Evolutionary conservation across 2,888 invertebrate species (phyloP), one percentile per base, ranked within the genome.

Genomic region (Imbricaverruca yamaguchii): DNA sequence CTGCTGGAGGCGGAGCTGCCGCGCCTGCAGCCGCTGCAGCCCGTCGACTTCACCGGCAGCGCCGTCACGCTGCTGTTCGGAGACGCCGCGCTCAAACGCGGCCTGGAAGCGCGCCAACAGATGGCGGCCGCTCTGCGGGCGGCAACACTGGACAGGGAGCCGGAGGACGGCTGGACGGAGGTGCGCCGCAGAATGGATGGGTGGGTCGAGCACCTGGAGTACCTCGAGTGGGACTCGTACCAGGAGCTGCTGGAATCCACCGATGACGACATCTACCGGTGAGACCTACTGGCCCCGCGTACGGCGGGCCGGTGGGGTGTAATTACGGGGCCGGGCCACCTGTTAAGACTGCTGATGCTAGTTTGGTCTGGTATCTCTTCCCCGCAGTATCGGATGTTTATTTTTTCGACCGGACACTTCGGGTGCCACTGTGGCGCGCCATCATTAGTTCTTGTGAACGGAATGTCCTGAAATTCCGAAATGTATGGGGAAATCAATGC

Each of bases 191-290:
- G 67, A 8, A 10, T 67, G 25, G 67, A 67, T 25, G 67, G 25
- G 9, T 67, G 67, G 67, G 11, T 25, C 11, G 67, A 67, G 67
- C 67, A 67, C 67, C n/a, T 67, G 12, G 67, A 67, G 67, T 67
- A 67, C 67, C 25, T 67, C 4, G 67, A 67, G 25, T 67, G 67
- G 67, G 67, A 23, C 25, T 67, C 67, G 25, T 67, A 67, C 67
- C 25, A 23, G 12, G 67, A 67, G 67, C 67, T 67, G 67, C 67
- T 67, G 25, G 67, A 67, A 25, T 67, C 67, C 12, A 11, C 67
- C 67, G 67, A 67, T 25, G 67, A 67, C 13, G 67, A 67, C 25
- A 25, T 67, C 67, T 67, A 67, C 67, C 25, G 67, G 67, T 67
- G 25, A n/a, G 65, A 23, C 23, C 39, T 39, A 39, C 39, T 39